Percentiles rank a stretch among this genome's conserved stretches.
These are phyloP conservation scores for Hyles vespertilio DNA, from an alignment of 1,140 invertebrate genomes.

Conservation along the genomic window DNA sequence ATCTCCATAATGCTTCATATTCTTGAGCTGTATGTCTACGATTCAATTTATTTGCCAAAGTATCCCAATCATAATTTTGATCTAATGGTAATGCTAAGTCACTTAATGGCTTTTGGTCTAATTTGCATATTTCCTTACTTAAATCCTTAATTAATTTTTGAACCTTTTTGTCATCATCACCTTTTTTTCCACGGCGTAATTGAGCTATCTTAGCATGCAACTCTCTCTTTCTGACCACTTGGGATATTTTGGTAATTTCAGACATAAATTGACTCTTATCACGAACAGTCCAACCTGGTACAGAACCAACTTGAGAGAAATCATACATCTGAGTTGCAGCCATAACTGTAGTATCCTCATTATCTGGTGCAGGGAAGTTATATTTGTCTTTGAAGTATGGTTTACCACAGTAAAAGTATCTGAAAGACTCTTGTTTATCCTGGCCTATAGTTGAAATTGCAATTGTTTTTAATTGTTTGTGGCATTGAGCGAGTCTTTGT, in stretches of 20 bases:
- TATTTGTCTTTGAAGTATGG: slow-evolving; percentile 60
- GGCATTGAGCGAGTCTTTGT: slow-evolving; percentile 39
- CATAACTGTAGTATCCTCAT: slow-evolving; percentile 54
- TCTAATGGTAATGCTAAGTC: slow-evolving; percentile 47
- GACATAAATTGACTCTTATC: slow-evolving; percentile 49
- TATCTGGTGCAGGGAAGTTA: slow-evolving; percentile 50
- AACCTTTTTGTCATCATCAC: slow-evolving; percentile 23
- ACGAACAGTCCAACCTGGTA: slow-evolving; percentile 55
- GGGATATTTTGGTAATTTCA: slow-evolving; percentile 42
- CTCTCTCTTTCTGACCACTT: slow-evolving; percentile 35
- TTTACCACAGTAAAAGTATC: slow-evolving; percentile 47
- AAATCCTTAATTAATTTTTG: slow-evolving; percentile 33
- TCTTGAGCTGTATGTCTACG: slow-evolving; percentile 49
- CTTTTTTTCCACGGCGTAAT: slow-evolving; percentile 32
- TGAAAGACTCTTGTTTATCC: slow-evolving; percentile 35
- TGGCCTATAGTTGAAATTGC: slow-evolving; percentile 17
- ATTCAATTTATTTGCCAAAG: slow-evolving; percentile 43
- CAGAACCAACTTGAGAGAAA: slow-evolving; percentile 38
- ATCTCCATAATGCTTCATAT: slow-evolving; percentile 78
- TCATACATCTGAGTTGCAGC: slow-evolving; percentile 51
- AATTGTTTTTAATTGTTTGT: slow-evolving; percentile 29
- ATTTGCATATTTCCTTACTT: slow-evolving; percentile 27
- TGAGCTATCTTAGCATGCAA: slow-evolving; percentile 36
- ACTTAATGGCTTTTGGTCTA: slow-evolving; percentile 36
- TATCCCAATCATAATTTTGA: slow-evolving; percentile 64